Evolutionary conservation across 2,888 invertebrate species (phyloP).

Genomic region (Lobophora halterata): DNA sequence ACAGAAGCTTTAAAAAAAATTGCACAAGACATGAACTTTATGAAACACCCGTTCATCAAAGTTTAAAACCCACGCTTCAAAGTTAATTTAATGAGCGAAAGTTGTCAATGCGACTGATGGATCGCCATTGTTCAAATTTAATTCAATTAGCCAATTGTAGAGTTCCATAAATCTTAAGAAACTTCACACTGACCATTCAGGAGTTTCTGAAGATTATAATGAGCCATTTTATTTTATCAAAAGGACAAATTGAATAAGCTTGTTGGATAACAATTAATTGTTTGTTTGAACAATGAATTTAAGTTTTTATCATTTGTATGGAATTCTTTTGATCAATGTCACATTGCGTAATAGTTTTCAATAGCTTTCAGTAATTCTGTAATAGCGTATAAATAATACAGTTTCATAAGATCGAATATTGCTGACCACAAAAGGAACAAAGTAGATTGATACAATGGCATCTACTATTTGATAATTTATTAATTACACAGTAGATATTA

Average conservation of each 20-base stretch:
- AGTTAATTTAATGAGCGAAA: conserved; percentile 24
- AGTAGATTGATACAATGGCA: too few relatives aligned
- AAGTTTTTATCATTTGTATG: conserved; percentile 11
- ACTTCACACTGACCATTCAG: conserved; percentile 25
- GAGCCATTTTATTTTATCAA: conserved; percentile 18
- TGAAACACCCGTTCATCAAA: too few relatives aligned
- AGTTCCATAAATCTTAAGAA: conserved; percentile 19
- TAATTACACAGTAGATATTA: too few relatives aligned
- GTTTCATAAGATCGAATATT: too few relatives aligned
- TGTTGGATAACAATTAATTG: conserved; percentile 14
- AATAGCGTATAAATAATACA: too few relatives aligned
- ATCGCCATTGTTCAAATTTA: conserved; percentile 33
- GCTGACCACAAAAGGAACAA: too few relatives aligned
- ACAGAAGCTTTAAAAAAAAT: too few relatives aligned
- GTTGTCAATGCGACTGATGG: conserved; percentile 14
- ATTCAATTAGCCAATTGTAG: conserved; percentile 37
- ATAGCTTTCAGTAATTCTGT: too few relatives aligned
- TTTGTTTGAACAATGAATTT: conserved; percentile 14
- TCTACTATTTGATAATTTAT: too few relatives aligned
- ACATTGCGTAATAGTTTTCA: conserved; percentile 5
- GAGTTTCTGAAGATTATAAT: conserved; percentile 26
- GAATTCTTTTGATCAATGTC: conserved; percentile 14
- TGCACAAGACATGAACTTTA: too few relatives aligned
- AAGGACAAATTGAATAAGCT: conserved; percentile 14
- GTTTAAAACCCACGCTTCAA: too few relatives aligned